phyloP scores from a whole-genome alignment of 2,888 invertebrate genomes.

The Zygaena filipendulae region DNA sequence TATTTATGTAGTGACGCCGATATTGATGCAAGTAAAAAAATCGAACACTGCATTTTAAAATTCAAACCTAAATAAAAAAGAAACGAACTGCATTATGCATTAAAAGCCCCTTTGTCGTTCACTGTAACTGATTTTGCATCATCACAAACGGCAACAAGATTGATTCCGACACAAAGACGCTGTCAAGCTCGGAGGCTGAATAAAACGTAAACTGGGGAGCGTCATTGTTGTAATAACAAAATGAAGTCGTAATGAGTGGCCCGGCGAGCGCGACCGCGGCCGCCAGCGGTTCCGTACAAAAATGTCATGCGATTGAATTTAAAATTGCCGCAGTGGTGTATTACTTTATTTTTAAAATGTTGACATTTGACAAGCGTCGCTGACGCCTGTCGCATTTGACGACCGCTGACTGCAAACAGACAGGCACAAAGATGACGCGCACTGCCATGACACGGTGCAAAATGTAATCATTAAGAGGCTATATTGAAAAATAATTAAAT shows the following conservation, averaged over 20 bases:
- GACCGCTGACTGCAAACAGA: conserved; percentile 19
- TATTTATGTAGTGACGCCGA: no score
- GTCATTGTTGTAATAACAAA: conserved; percentile 61
- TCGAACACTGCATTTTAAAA: no score
- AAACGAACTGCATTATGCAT: conserved; percentile 47
- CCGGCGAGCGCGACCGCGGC: conserved; percentile 21
- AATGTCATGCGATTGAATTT: conserved; percentile 60
- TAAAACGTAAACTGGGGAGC: conserved; percentile 30
- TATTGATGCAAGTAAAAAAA: no score
- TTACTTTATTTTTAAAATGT: conserved; percentile 49
- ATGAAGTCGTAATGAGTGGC: conserved; percentile 64
- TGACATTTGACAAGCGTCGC: conserved; percentile 60
- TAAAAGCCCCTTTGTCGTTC: conserved; percentile 49
- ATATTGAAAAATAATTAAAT: no score
- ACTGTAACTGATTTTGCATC: conserved; percentile 58
- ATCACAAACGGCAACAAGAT: conserved; percentile 51
- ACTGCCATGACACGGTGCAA: no score
- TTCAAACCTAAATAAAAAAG: conserved; percentile 37
- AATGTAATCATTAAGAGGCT: no score
- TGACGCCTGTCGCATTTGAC: conserved; percentile 40
- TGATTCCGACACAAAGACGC: conserved; percentile 54
- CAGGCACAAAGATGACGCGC: no score
- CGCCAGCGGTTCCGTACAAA: conserved; percentile 31
- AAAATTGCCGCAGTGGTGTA: conserved; percentile 57
- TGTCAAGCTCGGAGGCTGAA: conserved; percentile 47